These are phyloP conservation scores for Drosophila bipectinata DNA, from an alignment of 1,140 invertebrate genomes.

Conservation along the genomic window DNA sequence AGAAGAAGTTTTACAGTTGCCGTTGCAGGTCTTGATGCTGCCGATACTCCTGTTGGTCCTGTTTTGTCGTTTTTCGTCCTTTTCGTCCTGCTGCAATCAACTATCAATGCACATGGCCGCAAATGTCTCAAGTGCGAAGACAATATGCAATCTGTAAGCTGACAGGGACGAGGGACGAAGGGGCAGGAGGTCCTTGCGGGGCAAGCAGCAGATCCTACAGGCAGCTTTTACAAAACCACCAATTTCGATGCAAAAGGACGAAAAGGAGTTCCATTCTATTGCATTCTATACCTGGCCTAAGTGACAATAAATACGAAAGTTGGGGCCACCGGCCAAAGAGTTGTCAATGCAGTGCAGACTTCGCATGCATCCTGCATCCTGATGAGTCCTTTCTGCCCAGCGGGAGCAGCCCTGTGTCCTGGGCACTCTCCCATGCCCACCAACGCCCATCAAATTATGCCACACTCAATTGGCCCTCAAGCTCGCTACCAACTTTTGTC, in stretches of 20 bases:
- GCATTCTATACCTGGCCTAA: conserved; percentile 15
- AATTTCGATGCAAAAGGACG: conserved; percentile 54
- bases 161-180: conserved; percentile 5
- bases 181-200: conserved; percentile 18
- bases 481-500: conserved; percentile 17
- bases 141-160: conserved; percentile 48
- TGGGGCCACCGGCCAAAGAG: conserved; percentile 53
- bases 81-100: conserved; percentile 62
- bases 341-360: conserved; percentile 40
- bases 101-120: conserved; percentile 69
- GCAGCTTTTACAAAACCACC: conserved; percentile 78
- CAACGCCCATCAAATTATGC: conserved; percentile 19
- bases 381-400: conserved; percentile 27
- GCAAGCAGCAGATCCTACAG: conserved; percentile 25
- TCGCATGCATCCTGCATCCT: conserved; percentile 47
- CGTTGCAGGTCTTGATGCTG: conserved; percentile 19
- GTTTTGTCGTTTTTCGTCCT: not conserved
- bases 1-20: conserved; percentile 40
- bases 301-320: conserved; percentile 60
- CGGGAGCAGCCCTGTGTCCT: too few species aligned
- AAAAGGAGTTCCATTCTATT: not conserved
- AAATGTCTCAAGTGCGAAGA: conserved; percentile 36
- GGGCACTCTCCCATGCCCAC: too few species aligned
- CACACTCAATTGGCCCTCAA: conserved; percentile 52
- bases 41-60: too few species aligned